Evolutionary conservation across 2,797 vertebrate genomes (phyloP), one percentile per base, ranked within the genome.

Genomic region (Graptemys geographica): DNA sequence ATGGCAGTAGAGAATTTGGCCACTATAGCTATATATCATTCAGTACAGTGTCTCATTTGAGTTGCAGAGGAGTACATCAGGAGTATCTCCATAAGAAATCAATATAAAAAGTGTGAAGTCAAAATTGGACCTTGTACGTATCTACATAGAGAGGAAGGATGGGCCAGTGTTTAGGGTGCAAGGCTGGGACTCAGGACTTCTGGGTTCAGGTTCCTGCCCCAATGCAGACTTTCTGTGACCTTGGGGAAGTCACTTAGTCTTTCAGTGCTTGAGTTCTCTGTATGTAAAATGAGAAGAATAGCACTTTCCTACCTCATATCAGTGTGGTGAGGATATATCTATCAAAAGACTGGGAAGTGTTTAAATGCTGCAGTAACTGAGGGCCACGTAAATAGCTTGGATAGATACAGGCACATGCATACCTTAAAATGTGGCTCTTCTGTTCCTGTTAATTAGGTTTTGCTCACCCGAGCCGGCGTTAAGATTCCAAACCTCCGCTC

Each of bases 371-470:
- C 49, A 28, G 81, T 49, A 41, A 95, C 69, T 62, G 62, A 33
- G 6, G 28, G 90, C 13, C 74, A 49, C 8, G 4, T 31, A 31
- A 78, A 47, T 49, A 47, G 44, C 47, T 49, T 78, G 74, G 19
- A 59, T 81, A 41, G 23, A 49, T 78, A 53, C 0, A 1, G 88
- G 87, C 74, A 92, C 69, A 87, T 92, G 11, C 51, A 56, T 82
- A 90, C 93, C 81, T 94, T 84, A 90, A 89, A 81, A 52, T 25
- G 51, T 84, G 87, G 7, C 6, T 96, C 92, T 95, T 84, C 80
- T n/a, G 52, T 69, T 49, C 49, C 55, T 62, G 47, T 44, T 86
- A 49, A 76, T 83, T 88, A 80, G 51, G 53, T 84, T 84, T 86
- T 53, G 79, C 37, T 52, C 62, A 51, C 82, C 6, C 49, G 27